Evolutionary conservation across 2,888 invertebrate genomes (phyloP).

Genomic region (Drosophila nr. perissopoda): DNA sequence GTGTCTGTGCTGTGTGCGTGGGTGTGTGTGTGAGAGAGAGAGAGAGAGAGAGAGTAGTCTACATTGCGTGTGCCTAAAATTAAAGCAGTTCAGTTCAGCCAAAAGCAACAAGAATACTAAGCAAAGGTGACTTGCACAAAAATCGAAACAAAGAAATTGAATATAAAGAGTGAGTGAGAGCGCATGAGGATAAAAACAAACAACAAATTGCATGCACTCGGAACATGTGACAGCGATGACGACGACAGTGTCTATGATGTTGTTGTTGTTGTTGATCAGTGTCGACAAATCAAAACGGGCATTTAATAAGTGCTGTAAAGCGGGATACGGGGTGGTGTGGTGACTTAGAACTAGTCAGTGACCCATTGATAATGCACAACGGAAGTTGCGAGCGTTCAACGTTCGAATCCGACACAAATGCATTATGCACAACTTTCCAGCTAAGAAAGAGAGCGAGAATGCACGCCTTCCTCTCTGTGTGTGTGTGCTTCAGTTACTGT

Average conservation of each 20-base stretch:
- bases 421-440: conserved; percentile 18
- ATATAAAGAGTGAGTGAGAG: conserved; percentile 22
- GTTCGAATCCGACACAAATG: conserved; percentile 26
- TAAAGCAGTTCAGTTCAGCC: conserved; percentile 43
- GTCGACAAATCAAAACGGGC: conserved; percentile 36
- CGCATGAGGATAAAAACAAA: conserved; percentile 27
- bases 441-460: conserved; percentile 14
- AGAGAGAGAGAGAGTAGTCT: conserved; percentile 4
- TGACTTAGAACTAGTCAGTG: conserved; percentile 50
- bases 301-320: neutral
- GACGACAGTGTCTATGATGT: conserved; percentile 45
- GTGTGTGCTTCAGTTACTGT: conserved; percentile 6
- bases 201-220: conserved; percentile 50
- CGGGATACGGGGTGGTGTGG: neutral
- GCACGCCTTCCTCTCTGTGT: conserved; percentile 9
- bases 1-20: conserved; percentile 15
- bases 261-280: conserved; percentile 18
- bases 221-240: conserved; percentile 72
- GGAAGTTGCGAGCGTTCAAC: conserved; percentile 52
- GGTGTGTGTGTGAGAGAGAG: neutral
- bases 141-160: conserved; percentile 67
- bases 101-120: conserved; percentile 51
- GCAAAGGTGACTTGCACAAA: conserved; percentile 74
- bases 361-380: conserved; percentile 72
- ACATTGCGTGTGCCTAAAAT: conserved; percentile 64